A percentile compares a stretch with the other conserved stretches of the same genome.
Evolutionary conservation across 2,797 vertebrate genomes (phyloP).

Genomic region (Hypotaenidia okinawae): DNA sequence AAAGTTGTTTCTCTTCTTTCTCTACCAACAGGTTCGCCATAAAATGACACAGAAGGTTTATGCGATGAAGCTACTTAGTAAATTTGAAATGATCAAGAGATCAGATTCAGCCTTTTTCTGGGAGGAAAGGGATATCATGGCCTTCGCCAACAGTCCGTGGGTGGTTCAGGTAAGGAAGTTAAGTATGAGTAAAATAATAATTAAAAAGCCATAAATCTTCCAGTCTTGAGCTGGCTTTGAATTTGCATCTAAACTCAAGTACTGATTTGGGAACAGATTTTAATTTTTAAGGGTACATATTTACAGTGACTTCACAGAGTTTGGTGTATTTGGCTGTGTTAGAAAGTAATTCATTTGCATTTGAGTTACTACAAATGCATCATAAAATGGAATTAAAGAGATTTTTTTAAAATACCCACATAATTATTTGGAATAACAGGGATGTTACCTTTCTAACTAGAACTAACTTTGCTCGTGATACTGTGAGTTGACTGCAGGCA

Average conservation of each 20-base stretch:
- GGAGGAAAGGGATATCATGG: constrained; percentile 99
- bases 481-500: background rate
- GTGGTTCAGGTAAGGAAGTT: constrained; percentile 90
- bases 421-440: background rate
- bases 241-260: background rate
- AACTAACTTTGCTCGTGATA: background rate
- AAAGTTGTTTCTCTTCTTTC: background rate
- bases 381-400: background rate
- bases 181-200: background rate
- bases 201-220: background rate
- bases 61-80: constrained; percentile 98
- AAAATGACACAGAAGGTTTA: constrained; percentile 96
- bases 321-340: background rate
- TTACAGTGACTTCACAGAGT: background rate
- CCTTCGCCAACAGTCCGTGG: constrained; percentile 97
- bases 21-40: constrained; percentile 88
- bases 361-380: background rate
- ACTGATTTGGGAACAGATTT: background rate
- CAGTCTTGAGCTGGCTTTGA: background rate
- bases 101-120: constrained; percentile 99
- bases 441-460: background rate
- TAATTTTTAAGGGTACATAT: background rate
- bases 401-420: background rate
- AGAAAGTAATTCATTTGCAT: background rate
- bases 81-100: constrained; percentile 99